Evolutionary conservation across 1,140 invertebrate genomes (phyloP).

Genomic region (Drosophila prosaltans): DNA sequence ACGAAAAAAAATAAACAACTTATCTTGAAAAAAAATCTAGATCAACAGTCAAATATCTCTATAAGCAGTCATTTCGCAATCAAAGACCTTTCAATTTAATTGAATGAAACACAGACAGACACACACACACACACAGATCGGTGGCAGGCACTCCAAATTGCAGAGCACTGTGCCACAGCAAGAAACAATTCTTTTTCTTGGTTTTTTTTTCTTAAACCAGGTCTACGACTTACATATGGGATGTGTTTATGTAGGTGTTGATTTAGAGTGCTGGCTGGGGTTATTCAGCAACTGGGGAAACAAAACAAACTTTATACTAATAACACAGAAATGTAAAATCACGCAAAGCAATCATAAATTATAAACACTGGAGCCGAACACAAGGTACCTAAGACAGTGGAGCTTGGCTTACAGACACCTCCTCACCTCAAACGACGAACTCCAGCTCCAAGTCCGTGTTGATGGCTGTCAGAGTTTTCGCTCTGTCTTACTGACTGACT

Average conservation of each 20-base stretch:
- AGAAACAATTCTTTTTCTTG: slow-evolving; percentile 10
- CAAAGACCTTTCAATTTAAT: slow-evolving; percentile 17
- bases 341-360: slow-evolving; percentile 70
- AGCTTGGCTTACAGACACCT: slow-evolving; percentile 16
- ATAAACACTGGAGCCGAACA: slow-evolving; percentile 48
- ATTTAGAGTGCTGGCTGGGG: slow-evolving; percentile 13
- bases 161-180: slow-evolving; percentile 41
- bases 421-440: not conserved
- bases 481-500: slow-evolving; percentile 22
- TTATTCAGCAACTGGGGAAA: slow-evolving; percentile 20
- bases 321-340: slow-evolving; percentile 67
- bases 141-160: slow-evolving; percentile 9
- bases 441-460: slow-evolving; percentile 13
- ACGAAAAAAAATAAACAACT: not conserved
- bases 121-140: no score
- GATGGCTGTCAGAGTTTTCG: slow-evolving; percentile 22
- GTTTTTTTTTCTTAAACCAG: not conserved
- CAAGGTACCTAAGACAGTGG: slow-evolving; percentile 25
- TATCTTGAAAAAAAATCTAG: slow-evolving; percentile 17
- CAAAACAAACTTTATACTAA: slow-evolving; percentile 62
- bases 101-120: slow-evolving; percentile 10
- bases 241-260: slow-evolving; percentile 13
- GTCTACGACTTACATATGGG: slow-evolving; percentile 10
- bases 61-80: slow-evolving; percentile 7
- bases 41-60: slow-evolving; percentile 24